These are phyloP conservation scores for Papilio protenor DNA, from an alignment of 2,888 invertebrate species.

Conservation along the genomic window DNA sequence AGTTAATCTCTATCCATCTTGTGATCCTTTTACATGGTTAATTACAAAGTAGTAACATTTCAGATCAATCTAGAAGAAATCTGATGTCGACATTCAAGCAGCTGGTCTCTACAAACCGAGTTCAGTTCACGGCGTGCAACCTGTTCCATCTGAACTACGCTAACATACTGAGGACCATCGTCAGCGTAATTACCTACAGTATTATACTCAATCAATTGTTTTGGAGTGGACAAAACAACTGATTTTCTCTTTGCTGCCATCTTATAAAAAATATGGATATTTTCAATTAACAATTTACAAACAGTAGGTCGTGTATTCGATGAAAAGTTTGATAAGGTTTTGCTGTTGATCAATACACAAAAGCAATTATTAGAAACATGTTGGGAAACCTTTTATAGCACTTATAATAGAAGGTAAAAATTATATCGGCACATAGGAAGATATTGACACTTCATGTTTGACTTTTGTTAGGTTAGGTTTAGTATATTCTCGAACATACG, in stretches of 20 bases:
- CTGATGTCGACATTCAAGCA: conserved; percentile 63
- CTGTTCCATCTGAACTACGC: conserved; percentile 63
- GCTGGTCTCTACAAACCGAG: conserved; percentile 58
- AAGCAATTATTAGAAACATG: too few relatives aligned
- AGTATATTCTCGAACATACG: too few relatives aligned
- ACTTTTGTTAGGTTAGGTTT: too few relatives aligned
- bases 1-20: neutral
- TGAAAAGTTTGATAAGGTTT: neutral
- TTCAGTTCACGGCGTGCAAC: conserved; percentile 63
- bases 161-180: conserved; percentile 61
- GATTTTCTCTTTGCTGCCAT: conserved; percentile 19
- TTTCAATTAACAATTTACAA: neutral
- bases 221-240: conserved; percentile 44
- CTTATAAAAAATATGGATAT: neutral
- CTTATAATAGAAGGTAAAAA: too few relatives aligned
- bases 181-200: conserved; percentile 69
- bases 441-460: too few relatives aligned
- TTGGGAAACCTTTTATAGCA: too few relatives aligned
- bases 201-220: conserved; percentile 68
- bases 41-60: conserved; percentile 43
- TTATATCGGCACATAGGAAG: too few relatives aligned
- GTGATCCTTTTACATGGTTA: neutral
- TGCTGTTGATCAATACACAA: too few relatives aligned
- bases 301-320: neutral
- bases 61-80: conserved; percentile 59